Base-by-base conservation (phyloP, 2,888 invertebrate genomes). In the Thymelicus acteon region DNA sequence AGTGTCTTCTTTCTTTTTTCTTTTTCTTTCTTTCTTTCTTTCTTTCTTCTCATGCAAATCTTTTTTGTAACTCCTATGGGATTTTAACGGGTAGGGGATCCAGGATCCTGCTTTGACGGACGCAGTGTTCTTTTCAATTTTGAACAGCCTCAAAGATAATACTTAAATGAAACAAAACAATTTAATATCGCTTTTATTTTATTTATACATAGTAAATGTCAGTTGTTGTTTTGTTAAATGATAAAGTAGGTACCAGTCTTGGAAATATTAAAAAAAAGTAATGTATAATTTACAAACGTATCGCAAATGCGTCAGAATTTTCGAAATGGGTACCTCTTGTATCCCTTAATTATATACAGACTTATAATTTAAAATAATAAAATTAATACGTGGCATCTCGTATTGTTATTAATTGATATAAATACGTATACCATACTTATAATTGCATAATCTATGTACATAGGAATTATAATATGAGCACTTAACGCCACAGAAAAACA, bases 171-270 rank as follows among this genome's bases (percentile, higher is more conserved):
- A 91, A 91, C 85, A 82, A 78, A 77, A 77, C 63, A 80, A 72
- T 84, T 86, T 85, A 85, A 85, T 92, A 89, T 85, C 85, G 81
- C 91, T 91, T 80, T 89, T 91, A 89, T 92, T 54, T 92, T 89
- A 89, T 91, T 84, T 88, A 90, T 93, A 91, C 91, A 92, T 92
- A 92, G 86, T 92, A 91, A 91, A 90, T 89, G 91, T 89, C 89
- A 89, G 85, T 87, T 89, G 85, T 84, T 79, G 81, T 84, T 86
- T 86, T 84, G 87, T 90, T 86, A 89, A 90, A 90, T 85, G 87
- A 89, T 88, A 87, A 86, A 75, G 80, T 86, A 85, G 88, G 87
- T 92, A 93, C 93, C 93, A 93, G 93, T 93, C 92, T 93, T 92
- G 90, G 85, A 85, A 90, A 90, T 88, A 90, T 90, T 86, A 87